Conservation (phyloP, 2,888 invertebrate genomes). For the Tillus elongatus region DNA sequence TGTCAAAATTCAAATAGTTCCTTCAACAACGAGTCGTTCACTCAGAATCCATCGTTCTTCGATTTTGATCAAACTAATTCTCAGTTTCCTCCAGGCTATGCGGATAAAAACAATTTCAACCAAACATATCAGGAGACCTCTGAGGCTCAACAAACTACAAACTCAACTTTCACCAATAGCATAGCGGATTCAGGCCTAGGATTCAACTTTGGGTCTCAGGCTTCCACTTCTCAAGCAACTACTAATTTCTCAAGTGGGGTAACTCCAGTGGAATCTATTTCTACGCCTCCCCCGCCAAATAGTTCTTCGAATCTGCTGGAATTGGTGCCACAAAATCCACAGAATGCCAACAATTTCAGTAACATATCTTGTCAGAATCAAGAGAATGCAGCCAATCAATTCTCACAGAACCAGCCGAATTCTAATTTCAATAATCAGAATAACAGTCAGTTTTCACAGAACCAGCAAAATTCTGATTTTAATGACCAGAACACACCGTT, state of each 20-base stretch:
- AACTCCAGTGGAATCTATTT: background rate
- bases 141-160: slow-evolving; percentile 8
- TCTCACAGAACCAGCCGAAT: no score
- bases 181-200: slow-evolving; percentile 10
- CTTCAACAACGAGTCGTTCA: slow-evolving; percentile 2
- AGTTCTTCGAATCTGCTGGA: slow-evolving; percentile 20
- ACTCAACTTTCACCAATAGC: slow-evolving; percentile 11
- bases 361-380: no score
- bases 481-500: slow-evolving; percentile 1
- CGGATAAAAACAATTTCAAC: no score
- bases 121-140: no score
- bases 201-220: background rate
- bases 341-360: background rate
- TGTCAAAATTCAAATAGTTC: background rate
- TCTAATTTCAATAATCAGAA: no score
- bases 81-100: background rate
- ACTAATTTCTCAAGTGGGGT: slow-evolving; percentile 1
- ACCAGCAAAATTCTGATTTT: background rate
- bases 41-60: slow-evolving; percentile 1
- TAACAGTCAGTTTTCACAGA: no score
- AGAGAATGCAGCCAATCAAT: no score
- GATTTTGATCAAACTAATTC: background rate
- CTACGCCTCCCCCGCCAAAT: slow-evolving; percentile 11
- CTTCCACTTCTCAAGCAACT: slow-evolving; percentile 2
- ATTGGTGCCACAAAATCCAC: slow-evolving; percentile 14